Conservation (phyloP, 2,888 invertebrate species). For the Meiosimyza decipiens region DNA sequence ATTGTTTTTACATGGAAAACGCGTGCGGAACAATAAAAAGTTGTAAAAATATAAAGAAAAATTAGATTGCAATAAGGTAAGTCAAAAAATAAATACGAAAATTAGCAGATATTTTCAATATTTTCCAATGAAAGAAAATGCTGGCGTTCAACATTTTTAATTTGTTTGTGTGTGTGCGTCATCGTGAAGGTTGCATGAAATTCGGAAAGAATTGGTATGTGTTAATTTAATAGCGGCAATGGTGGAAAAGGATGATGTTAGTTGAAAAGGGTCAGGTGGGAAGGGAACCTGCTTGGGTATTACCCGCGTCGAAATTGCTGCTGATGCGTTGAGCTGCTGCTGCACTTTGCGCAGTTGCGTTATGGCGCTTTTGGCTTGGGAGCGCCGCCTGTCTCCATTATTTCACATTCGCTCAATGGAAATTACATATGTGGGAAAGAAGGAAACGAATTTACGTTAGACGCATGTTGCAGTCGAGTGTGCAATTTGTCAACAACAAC, state of each 20-base stretch:
- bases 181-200: constrained; percentile 13
- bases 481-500: constrained; percentile 59
- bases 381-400: no score
- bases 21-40: constrained; percentile 21
- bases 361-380: no score
- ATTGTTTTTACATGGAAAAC: not conserved
- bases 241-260: not conserved
- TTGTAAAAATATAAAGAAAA: constrained; percentile 4
- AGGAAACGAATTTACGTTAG: not conserved
- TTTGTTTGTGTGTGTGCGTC: not conserved
- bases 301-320: not conserved
- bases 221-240: not conserved
- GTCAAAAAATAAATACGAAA: constrained; percentile 14
- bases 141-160: constrained; percentile 9
- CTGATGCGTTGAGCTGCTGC: not conserved
- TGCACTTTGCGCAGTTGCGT: constrained; percentile 21
- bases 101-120: constrained; percentile 32
- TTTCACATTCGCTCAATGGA: no score
- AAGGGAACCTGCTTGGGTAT: not conserved
- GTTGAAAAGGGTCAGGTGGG: not conserved
- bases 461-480: constrained; percentile 39
- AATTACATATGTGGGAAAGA: no score
- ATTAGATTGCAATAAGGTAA: constrained; percentile 26
- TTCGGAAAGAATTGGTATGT: constrained; percentile 19
- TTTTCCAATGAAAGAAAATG: constrained; percentile 17